phyloP scores from a whole-genome alignment of 2,888 invertebrate genomes.

The Anthophora plumipes region DNA sequence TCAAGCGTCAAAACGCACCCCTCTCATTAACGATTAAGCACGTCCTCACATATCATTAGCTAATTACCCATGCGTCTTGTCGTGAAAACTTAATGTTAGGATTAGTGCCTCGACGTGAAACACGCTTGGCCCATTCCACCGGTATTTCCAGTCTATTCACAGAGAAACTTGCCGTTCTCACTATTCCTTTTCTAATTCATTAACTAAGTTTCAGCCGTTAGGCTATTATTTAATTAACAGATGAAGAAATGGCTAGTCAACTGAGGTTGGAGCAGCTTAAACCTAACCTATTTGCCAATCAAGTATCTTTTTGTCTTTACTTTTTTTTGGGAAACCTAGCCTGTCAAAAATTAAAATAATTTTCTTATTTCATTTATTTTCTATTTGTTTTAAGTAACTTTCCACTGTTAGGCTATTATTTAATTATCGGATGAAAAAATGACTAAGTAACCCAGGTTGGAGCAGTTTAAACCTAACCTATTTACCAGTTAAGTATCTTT shows the following conservation, averaged over 20 bases:
- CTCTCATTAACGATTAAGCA: constrained; percentile 54
- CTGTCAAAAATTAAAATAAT: no score
- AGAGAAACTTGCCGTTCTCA: background rate
- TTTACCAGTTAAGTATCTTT: no score
- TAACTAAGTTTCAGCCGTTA: background rate
- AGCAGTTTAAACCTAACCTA: no score
- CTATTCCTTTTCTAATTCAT: background rate
- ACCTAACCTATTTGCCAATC: no score
- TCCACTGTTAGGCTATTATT: background rate
- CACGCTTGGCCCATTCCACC: constrained; percentile 33
- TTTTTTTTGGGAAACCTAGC: no score
- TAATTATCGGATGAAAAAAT: no score
- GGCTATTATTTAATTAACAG: no score
- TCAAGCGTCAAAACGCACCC: constrained; percentile 37
- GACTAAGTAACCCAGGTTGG: no score
- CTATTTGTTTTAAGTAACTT: background rate
- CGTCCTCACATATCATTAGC: constrained; percentile 70
- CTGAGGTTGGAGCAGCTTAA: no score
- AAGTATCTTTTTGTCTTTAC: no score
- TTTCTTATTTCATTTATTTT: no score
- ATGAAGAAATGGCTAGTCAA: no score
- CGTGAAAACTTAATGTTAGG: constrained; percentile 62
- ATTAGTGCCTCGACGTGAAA: constrained; percentile 65
- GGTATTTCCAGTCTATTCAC: background rate
- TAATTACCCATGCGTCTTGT: constrained; percentile 54